Evolutionary conservation across 2,888 invertebrate genomes (phyloP).

Genomic region (Nebria brevicollis): DNA sequence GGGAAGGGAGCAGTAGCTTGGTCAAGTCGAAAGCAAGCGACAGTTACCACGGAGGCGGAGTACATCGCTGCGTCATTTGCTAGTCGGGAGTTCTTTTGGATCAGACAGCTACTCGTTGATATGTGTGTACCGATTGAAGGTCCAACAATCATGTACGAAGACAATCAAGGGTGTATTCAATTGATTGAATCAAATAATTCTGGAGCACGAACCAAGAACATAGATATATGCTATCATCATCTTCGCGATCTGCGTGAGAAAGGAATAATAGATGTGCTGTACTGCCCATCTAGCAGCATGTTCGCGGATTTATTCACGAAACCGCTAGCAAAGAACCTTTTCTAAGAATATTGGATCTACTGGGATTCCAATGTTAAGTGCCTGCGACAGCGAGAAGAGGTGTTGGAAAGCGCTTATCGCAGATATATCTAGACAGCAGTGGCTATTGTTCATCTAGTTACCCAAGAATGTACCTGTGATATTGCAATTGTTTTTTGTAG

Average conservation of each 20-base stretch:
- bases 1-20: conserved; percentile 8
- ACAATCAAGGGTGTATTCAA: too few species aligned
- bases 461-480: too few species aligned
- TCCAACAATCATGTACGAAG: background rate
- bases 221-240: conserved; percentile 17
- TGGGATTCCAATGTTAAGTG: conserved; percentile 3
- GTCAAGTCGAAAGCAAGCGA: conserved; percentile 18
- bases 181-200: conserved; percentile 5
- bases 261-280: too few species aligned
- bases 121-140: background rate
- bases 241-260: too few species aligned
- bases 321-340: conserved; percentile 19
- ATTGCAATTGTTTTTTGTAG: too few species aligned
- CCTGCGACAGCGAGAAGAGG: too few species aligned
- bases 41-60: conserved; percentile 9
- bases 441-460: too few species aligned
- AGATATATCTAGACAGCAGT: too few species aligned
- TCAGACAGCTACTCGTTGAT: too few species aligned
- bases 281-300: conserved; percentile 11
- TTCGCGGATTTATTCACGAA: conserved; percentile 19
- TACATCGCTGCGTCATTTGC: background rate
- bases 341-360: conserved; percentile 7
- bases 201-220: conserved; percentile 13
- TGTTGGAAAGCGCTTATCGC: too few species aligned
- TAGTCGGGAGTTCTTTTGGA: too few species aligned